Percentiles rank a stretch among this genome's conserved stretches.
Evolutionary conservation across 2,113 vertebrate genomes (phyloP).

Genomic region (Psittacara wagleri): DNA sequence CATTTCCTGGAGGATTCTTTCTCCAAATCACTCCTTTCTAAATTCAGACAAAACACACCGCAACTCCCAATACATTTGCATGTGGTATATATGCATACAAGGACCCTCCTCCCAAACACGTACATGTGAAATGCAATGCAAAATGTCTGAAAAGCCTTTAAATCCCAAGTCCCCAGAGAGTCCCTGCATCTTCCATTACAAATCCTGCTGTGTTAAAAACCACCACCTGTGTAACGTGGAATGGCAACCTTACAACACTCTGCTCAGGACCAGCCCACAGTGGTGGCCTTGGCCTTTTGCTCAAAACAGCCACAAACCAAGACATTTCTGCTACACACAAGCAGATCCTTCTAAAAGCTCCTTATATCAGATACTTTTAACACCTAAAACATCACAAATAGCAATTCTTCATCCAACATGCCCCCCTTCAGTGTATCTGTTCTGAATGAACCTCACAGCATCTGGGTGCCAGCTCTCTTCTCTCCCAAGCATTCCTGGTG

Average conservation of each 20-base stretch:
- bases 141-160: neutral
- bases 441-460: neutral
- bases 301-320: neutral
- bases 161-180: neutral
- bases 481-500: neutral
- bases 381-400: neutral
- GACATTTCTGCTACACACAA: neutral
- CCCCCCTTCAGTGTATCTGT: neutral
- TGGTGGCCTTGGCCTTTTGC: neutral
- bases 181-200: neutral
- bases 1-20: constrained; percentile 29
- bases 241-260: neutral
- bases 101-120: neutral
- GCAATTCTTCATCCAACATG: fast-evolving
- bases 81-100: neutral
- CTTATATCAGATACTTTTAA: neutral
- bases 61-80: neutral
- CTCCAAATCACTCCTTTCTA: constrained; percentile 28
- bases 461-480: fast-evolving
- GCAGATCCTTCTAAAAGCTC: neutral
- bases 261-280: neutral
- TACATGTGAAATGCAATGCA: neutral
- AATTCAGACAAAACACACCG: constrained; percentile 35
- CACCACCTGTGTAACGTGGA: neutral
- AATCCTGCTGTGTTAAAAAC: fast-evolving